Base-by-base conservation (phyloP, 2,888 invertebrate genomes). In the Tubiluchus corallicola region DNA sequence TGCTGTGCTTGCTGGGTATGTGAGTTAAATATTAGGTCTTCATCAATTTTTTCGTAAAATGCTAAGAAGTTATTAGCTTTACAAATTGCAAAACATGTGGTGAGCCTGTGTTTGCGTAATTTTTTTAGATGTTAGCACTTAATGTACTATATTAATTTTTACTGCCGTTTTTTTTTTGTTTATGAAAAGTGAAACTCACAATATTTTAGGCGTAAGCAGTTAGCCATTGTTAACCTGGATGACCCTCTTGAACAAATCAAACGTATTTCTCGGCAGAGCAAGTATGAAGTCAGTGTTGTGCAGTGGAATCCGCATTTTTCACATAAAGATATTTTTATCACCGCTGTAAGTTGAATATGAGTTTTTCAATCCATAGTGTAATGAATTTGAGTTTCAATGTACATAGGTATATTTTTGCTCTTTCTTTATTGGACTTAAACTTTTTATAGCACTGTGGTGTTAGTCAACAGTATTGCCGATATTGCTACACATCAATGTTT, bases 281-380 rank as follows among this genome's bases (percentile, higher is more conserved):
- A 90, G 68, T 88, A 87, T 65, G 88, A 90, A 62, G 83, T 88
- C 1, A 81, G 82, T 3, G 80, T 82, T 13, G 84, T 87, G 0
- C 87, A 88, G 67, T 90, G 87, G 81, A 87, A 84, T 60, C 84
- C 82, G 42, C 80, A 78, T 37, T 69, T 74, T 44, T 72, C 75
- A 43, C 46, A 54, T 17, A 47, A 47, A n/a, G 50, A 55, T 43
- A 69, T 81, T 20, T 85, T 85, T 65, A 85, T 85, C 40, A 79
- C 88, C 55, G 83, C 88, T 48, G 87, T 87, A 67, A 71, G 73
- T 65, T 16, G 20, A 19, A 16, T 19, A 37, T 40, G 40, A 29
- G 42, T 19, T 38, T 37, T 44, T 17, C 43, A 21, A 21, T 19
- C 44, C 15, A 45, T 40, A 44, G 43, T 38, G 39, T 44, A 1